These are phyloP conservation scores for Pristionchus arcanus DNA, from an alignment of 2,888 invertebrate genomes.

Conservation along the genomic window DNA sequence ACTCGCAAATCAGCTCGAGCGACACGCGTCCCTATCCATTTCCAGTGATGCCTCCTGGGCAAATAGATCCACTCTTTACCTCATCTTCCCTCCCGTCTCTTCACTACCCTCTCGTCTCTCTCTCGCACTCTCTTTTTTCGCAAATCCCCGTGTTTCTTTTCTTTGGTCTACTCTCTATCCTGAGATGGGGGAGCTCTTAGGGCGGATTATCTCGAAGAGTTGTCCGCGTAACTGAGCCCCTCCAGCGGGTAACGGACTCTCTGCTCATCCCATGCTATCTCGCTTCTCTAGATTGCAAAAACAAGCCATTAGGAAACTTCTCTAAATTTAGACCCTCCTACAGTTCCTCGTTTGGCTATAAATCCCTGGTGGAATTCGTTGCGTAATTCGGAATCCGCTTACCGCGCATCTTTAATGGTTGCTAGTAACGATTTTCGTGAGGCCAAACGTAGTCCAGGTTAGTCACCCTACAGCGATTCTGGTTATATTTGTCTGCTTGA, in stretches of 20 bases:
- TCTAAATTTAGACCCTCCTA: not conserved
- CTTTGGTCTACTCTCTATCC: slow-evolving; percentile 31
- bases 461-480: not conserved
- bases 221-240: not conserved
- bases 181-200: not conserved
- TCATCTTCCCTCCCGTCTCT: slow-evolving; percentile 14
- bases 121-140: slow-evolving; percentile 22
- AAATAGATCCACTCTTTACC: slow-evolving; percentile 25
- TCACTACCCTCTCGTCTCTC: not conserved
- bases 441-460: not conserved
- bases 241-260: not conserved
- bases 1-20: not conserved
- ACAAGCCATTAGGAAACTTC: not conserved
- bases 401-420: not conserved
- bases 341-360: not conserved
- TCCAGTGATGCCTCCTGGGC: slow-evolving; percentile 32
- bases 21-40: slow-evolving; percentile 11
- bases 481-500: not conserved
- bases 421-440: not conserved
- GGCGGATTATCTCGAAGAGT: slow-evolving; percentile 15
- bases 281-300: not conserved
- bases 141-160: slow-evolving; percentile 28
- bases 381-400: not conserved
- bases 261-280: not conserved
- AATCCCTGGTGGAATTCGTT: not conserved